phyloP scores from a whole-genome alignment of 2,113 vertebrate genomes.

The Rhineura floridana region DNA sequence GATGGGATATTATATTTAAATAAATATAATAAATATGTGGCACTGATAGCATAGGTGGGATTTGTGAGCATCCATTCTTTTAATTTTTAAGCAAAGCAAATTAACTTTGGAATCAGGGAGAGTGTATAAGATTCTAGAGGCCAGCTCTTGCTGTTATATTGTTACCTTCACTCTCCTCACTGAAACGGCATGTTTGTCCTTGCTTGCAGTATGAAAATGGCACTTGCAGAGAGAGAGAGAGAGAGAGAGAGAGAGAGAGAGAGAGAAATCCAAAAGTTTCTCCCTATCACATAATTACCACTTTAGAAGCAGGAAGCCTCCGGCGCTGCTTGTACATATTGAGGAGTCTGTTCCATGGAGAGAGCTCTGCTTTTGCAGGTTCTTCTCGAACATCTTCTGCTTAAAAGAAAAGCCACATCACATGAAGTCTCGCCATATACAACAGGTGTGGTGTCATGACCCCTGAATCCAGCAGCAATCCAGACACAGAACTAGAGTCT shows the following conservation, averaged over 20 bases:
- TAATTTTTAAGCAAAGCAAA: not conserved
- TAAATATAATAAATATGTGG: not conserved
- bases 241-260: too few species aligned
- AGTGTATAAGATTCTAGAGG: not conserved
- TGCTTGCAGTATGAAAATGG: not conserved
- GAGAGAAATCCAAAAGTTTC: not conserved
- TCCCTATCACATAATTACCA: constrained; percentile 31
- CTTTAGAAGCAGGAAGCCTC: constrained; percentile 43
- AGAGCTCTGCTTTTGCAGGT: constrained; percentile 1
- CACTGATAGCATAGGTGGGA: not conserved
- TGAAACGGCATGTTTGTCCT: not conserved
- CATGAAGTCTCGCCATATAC: not conserved
- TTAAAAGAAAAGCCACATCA: constrained; percentile 40
- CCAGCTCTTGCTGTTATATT: not conserved
- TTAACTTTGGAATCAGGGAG: not conserved
- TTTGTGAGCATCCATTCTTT: not conserved
- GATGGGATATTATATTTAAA: not conserved
- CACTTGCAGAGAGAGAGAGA: not conserved
- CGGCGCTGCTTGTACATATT: constrained; percentile 41
- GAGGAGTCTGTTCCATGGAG: constrained; percentile 56
- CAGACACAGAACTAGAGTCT: too few species aligned
- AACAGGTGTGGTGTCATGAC: too few species aligned
- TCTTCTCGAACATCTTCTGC: constrained; percentile 32
- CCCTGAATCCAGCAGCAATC: too few species aligned
- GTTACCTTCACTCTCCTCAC: not conserved